Percentiles rank a stretch among this genome's conserved stretches.
Evolutionary conservation across 2,113 vertebrate species (phyloP).

Genomic region (Corythornis madagascariensis): DNA sequence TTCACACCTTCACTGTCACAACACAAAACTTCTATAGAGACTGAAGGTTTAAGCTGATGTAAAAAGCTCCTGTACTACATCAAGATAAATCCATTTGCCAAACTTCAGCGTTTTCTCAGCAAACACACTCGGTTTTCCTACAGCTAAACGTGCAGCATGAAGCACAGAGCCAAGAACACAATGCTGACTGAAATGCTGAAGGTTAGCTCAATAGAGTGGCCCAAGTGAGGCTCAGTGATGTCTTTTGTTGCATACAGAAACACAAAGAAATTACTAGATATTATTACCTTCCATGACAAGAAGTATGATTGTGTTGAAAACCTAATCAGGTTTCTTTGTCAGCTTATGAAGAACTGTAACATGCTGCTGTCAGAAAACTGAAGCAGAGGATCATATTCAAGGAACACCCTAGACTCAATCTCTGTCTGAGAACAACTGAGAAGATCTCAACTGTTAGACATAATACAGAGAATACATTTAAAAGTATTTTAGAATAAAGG

Average conservation of each 20-base stretch:
- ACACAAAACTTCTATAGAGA: background rate
- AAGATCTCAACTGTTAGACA: slow-evolving; percentile 32
- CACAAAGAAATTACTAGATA: slow-evolving; percentile 68
- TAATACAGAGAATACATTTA: slow-evolving; percentile 17
- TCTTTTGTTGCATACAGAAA: slow-evolving; percentile 52
- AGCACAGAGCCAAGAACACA: background rate
- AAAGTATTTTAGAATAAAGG: background rate
- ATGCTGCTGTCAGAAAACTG: slow-evolving; percentile 55
- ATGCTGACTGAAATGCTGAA: background rate
- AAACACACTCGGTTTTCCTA: background rate
- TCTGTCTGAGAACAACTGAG: slow-evolving; percentile 49
- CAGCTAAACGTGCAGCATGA: background rate
- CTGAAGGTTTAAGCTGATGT: background rate
- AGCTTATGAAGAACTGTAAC: slow-evolving; percentile 71
- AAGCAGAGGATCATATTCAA: slow-evolving; percentile 69
- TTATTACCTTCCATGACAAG: slow-evolving; percentile 57
- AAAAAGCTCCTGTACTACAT: background rate
- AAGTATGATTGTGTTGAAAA: slow-evolving; percentile 66
- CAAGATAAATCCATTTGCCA: background rate
- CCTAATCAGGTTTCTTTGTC: slow-evolving; percentile 67
- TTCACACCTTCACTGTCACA: background rate
- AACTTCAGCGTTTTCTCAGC: background rate
- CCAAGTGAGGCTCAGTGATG: slow-evolving; percentile 32
- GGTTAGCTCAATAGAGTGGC: background rate
- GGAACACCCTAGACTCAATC: slow-evolving; percentile 48